These are phyloP conservation scores for Ascaphus truei DNA, from an alignment of 2,113 vertebrate genomes.

Conservation along the genomic window DNA sequence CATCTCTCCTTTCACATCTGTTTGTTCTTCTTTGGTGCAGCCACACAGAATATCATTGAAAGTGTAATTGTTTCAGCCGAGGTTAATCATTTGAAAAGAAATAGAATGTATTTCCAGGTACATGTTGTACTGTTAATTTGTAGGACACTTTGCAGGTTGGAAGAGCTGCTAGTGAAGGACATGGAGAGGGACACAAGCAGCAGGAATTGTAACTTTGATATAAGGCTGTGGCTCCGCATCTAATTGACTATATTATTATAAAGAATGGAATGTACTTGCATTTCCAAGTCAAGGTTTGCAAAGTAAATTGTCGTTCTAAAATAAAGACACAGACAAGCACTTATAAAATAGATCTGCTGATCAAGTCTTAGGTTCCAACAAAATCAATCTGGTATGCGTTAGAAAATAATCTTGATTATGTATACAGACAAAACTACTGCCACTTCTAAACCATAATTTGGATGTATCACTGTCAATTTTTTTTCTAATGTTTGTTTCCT, in stretches of 20 bases:
- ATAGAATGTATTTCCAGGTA: constrained; percentile 23
- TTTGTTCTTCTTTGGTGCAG: constrained; percentile 19
- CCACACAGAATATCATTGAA: constrained; percentile 30
- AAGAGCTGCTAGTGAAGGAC: background rate
- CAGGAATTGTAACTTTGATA: background rate
- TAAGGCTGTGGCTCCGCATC: constrained; percentile 2
- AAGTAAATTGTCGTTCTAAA: no score
- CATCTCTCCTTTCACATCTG: constrained; percentile 22
- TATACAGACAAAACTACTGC: no score
- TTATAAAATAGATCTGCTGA: no score
- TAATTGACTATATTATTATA: background rate
- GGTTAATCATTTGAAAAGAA: constrained; percentile 15
- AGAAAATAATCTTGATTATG: no score
- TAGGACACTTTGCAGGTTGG: background rate
- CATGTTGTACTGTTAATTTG: constrained; percentile 4
- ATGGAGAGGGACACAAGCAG: background rate
- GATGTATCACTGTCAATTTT: no score
- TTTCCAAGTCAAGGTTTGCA: background rate
- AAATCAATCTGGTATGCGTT: no score
- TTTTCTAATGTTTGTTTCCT: no score
- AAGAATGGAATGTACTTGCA: constrained; percentile 3
- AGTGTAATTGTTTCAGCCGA: constrained; percentile 25
- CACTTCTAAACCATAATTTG: no score
- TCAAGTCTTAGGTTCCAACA: no score
- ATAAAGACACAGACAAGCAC: no score